A percentile compares a stretch with the other conserved stretches of the same genome.
These are phyloP conservation scores for Geococcyx californianus DNA, from an alignment of 2,113 vertebrate genomes.

Conservation along the genomic window DNA sequence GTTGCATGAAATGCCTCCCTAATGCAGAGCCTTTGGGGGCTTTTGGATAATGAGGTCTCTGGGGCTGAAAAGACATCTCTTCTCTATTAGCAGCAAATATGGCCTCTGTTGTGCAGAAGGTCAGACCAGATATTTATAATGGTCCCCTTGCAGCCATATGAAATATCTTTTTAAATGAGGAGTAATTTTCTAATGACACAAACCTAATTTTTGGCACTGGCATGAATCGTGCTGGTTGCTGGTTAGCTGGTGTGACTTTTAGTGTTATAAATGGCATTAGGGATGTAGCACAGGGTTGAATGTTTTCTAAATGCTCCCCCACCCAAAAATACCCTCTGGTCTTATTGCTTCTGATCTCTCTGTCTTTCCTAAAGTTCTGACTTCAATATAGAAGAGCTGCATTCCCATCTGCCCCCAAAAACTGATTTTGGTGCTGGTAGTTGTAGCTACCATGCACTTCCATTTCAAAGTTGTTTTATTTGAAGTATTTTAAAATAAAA, in stretches of 20 bases:
- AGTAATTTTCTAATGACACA: constrained; percentile 34
- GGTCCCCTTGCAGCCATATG: constrained; percentile 42
- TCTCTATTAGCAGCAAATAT: constrained; percentile 51
- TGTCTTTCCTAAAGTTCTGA: background rate
- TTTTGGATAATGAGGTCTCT: constrained; percentile 57
- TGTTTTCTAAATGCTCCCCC: background rate
- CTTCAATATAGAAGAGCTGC: background rate
- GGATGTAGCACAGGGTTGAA: background rate
- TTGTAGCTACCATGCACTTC: background rate
- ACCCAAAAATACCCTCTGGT: background rate
- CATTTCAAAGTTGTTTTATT: background rate
- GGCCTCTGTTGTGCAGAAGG: constrained; percentile 42
- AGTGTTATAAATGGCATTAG: background rate
- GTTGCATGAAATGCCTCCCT: background rate
- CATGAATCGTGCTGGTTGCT: background rate
- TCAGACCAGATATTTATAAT: constrained; percentile 50
- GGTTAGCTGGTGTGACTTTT: background rate
- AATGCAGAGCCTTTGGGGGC: background rate
- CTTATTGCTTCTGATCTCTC: background rate
- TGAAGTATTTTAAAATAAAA: background rate
- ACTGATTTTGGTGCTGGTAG: background rate
- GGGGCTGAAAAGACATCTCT: constrained; percentile 42
- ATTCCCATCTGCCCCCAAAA: background rate
- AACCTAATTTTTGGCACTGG: background rate
- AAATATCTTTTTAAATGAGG: constrained; percentile 18